Base-by-base conservation (phyloP, 1,140 invertebrate genomes). In the Lethocerus indicus region DNA sequence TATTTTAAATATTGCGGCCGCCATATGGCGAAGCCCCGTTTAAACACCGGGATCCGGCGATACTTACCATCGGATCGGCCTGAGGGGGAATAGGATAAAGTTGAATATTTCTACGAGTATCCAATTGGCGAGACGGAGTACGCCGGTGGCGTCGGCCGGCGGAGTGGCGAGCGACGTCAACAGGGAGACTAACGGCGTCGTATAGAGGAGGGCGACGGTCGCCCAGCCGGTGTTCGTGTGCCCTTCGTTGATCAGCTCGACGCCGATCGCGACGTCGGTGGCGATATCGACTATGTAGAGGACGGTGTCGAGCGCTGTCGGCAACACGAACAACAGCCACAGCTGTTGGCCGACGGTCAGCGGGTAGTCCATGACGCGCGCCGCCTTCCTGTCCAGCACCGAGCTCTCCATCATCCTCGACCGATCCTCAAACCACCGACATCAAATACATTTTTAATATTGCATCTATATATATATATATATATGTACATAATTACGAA, bases 101-200 rank as follows among this genome's bases (percentile, higher is more conserved):
- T 53, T 50, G 13, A 23, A 25, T 27, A 47, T 44, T 24, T 57
- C 57, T 20, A 26, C 40, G 6, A 44, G 5, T n/a, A 59, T 41
- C 58, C 58, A 59, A 5, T 26, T 28, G 4, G 50, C 23, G n/a
- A 47, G 14, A 12, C 21, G 39, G 13, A 28, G 32, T 6, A 48
- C 20, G 16, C 39, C 32, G 25, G 45, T 36, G 25, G 52, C 37
- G 14, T 53, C 28, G n/a, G n/a, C n/a, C 20, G 52, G 49, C 23
- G 62, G 65, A 67, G 69, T 67, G 0, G 71, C 71, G n/a, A 76
- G 59, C 1, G 70, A 74, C 27, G 75, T 63, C 2, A 75, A 53
- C 47, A 73, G 67, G 32, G 69, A 68, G 4, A 65, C 56, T 47
- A 74, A 20, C 43, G 76, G 66, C 39, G 74, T 71, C 16, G 67